These are phyloP conservation scores for Tipula vernalis DNA, from an alignment of 2,888 invertebrate genomes.

Conservation along the genomic window DNA sequence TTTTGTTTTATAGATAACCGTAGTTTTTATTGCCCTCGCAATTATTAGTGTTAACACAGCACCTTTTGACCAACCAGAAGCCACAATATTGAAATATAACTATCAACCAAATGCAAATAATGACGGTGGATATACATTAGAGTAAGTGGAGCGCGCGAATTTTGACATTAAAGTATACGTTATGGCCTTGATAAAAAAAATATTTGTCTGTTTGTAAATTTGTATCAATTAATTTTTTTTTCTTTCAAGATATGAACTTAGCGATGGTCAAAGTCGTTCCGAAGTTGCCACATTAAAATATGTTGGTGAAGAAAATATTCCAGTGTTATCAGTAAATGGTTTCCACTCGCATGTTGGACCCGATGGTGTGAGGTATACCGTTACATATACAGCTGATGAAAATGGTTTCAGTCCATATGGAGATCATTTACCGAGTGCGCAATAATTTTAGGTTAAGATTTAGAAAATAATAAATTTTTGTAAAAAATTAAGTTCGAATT, in stretches of 20 bases:
- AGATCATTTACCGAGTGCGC: slow-evolving; percentile 31
- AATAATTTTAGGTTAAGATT: too few species aligned
- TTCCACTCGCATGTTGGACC: slow-evolving; percentile 42
- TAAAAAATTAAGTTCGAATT: too few species aligned
- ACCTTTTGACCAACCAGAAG: not conserved
- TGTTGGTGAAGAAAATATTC: not conserved
- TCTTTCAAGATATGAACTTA: not conserved
- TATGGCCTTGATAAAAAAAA: too few species aligned
- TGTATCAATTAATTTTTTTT: too few species aligned
- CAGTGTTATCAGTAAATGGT: not conserved
- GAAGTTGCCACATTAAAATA: not conserved
- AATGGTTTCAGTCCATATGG: slow-evolving; percentile 39
- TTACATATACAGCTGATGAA: slow-evolving; percentile 39
- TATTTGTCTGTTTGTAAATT: too few species aligned
- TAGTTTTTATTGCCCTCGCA: not conserved
- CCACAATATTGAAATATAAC: not conserved
- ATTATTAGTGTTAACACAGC: not conserved
- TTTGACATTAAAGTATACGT: too few species aligned
- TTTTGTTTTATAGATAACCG: not conserved
- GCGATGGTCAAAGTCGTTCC: not conserved
- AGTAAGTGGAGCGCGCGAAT: not conserved
- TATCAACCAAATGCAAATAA: not conserved
- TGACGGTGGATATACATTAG: not conserved
- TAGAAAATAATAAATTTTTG: too few species aligned
- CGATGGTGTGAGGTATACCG: slow-evolving; percentile 42